These are phyloP conservation scores for Lucilia sericata DNA, from an alignment of 1,140 invertebrate genomes.

Conservation along the genomic window DNA sequence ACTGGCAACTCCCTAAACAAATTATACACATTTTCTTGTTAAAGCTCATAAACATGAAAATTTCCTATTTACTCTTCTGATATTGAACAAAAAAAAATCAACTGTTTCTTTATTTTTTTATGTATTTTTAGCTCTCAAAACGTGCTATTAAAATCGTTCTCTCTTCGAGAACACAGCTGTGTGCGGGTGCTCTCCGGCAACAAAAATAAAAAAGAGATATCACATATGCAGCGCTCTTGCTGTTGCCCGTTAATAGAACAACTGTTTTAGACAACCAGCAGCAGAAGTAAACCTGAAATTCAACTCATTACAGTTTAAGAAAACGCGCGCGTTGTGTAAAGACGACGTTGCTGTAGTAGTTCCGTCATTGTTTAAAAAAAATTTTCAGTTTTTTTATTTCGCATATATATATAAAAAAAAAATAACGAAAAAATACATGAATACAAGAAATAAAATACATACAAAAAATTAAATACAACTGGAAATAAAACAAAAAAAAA, in stretches of 20 bases:
- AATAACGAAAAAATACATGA: neutral
- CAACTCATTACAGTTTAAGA: constrained; percentile 34
- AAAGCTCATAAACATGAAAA: neutral
- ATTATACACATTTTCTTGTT: neutral
- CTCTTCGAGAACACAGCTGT: neutral
- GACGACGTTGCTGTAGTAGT: neutral
- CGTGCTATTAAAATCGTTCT: neutral
- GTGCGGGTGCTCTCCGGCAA: neutral
- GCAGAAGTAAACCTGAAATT: constrained; percentile 39
- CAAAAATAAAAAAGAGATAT: neutral
- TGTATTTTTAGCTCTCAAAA: constrained; percentile 21
- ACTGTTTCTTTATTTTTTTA: constrained; percentile 25
- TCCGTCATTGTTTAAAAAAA: neutral
- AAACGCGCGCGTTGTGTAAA: constrained; percentile 36
- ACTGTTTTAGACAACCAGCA: neutral
- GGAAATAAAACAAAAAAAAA: neutral
- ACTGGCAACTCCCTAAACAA: neutral
- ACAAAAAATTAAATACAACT: neutral
- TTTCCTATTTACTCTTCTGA: neutral
- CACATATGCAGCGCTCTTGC: neutral
- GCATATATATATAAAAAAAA: neutral
- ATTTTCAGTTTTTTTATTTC: too few species aligned
- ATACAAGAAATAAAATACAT: neutral
- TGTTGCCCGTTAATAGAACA: neutral
- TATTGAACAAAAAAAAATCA: neutral